These are phyloP conservation scores for Cichlasoma orientale DNA, from an alignment of 2,797 vertebrate species.

Conservation along the genomic window DNA sequence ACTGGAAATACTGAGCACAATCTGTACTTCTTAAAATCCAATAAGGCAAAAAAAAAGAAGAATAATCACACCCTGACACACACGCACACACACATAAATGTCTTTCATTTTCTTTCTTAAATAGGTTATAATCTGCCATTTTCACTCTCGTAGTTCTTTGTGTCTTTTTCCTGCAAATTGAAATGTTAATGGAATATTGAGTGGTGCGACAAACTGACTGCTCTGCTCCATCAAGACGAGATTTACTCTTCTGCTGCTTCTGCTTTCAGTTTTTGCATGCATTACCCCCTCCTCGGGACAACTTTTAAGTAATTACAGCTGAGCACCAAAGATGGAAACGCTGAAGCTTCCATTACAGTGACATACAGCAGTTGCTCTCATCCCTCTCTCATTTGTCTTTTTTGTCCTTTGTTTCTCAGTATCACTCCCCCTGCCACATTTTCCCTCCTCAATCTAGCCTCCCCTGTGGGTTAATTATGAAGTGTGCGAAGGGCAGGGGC, in stretches of 20 bases:
- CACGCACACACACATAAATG: not conserved
- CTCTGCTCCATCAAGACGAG: conserved; percentile 28
- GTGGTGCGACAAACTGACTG: conserved; percentile 24
- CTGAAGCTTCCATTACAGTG: conserved; percentile 25
- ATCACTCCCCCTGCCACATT: conserved; percentile 3
- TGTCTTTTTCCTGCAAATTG: conserved; percentile 38
- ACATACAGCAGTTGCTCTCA: conserved; percentile 40
- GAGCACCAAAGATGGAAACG: conserved; percentile 44
- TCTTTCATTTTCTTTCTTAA: conserved; percentile 9
- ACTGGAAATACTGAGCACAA: not conserved
- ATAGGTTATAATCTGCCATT: conserved; percentile 21
- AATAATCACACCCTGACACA: not conserved
- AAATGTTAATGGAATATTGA: conserved; percentile 61
- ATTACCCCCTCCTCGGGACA: conserved; percentile 11
- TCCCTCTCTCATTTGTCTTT: conserved; percentile 43
- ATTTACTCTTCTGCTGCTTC: conserved; percentile 37
- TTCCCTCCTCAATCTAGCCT: conserved; percentile 44
- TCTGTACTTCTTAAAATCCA: not conserved
- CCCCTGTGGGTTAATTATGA: conserved; percentile 78
- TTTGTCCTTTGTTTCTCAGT: conserved; percentile 23
- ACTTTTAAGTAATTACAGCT: conserved; percentile 61
- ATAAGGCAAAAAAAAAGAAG: not conserved
- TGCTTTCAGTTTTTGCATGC: conserved; percentile 18
- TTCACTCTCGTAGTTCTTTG: conserved; percentile 14
- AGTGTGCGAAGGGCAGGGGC: conserved; percentile 55